Base-by-base conservation (phyloP, 2,113 vertebrate genomes). In the Tricholaema leucomelas region DNA sequence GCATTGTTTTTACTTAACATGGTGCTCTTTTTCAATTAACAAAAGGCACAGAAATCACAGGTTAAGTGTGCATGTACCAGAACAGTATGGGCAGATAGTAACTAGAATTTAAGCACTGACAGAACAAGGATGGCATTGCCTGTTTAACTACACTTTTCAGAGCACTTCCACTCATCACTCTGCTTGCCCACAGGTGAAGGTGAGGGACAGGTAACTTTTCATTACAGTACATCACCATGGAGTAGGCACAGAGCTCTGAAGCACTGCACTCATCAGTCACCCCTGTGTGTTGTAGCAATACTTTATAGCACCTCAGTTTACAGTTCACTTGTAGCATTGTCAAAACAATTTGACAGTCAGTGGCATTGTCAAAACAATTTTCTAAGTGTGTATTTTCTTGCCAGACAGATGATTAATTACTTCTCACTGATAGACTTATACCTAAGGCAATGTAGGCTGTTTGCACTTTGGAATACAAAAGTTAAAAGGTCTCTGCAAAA, bases 201-300 rank as follows among this genome's bases (percentile, higher is more conserved):
- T 87, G 72, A 87, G 60, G 72, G 28, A 64, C 35, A n/a, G 38
- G 50, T 76, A 76, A 38, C 40, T 56, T 85, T 89, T 65, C 0
- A 0, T 75, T 79, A 71, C 1, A 1, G 23, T 52, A 42, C 7
- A 27, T 76, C 59, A 58, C 38, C n/a, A 16, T 1, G 8, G 30
- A 85, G 25, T 12, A 83, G 40, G n/a, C 10, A 67, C 15, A 89
- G 31, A 21, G 8, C 13, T 75, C 54, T 77, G 28, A 66, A 87
- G 14, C 42, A 40, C 30, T 76, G 42, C 30, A 54, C 18, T 71
- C 56, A 71, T 27, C 10, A 56, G 23, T 9, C 0, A 0, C 46
- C 44, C 14, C 30, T 19, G 3, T 50, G 14, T 89, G 33, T 44
- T 70, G 31, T 6, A 69, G 30, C 24, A 89, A 19, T 33, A 40